A percentile compares a stretch with the other conserved stretches of the same genome.
Conservation (phyloP, 2,888 invertebrate genomes). For the Caenorhabditis doughertyi region DNA sequence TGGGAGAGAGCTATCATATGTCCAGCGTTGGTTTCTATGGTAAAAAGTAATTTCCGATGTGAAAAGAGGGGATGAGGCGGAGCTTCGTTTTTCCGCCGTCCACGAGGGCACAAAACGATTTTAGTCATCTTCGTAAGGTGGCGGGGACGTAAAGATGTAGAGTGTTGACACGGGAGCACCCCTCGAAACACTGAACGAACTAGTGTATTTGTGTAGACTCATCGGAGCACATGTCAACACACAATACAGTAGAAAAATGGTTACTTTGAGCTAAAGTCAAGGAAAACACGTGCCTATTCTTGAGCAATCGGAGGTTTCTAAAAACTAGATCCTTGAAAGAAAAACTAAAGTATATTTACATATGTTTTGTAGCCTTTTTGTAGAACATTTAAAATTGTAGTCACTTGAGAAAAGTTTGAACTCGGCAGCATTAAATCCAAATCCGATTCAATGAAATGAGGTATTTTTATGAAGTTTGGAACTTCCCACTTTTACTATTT, state of each 20-base stretch:
- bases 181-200: slow-evolving; percentile 58
- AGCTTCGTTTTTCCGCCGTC: not conserved
- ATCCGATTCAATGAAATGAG: not conserved
- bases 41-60: slow-evolving; percentile 52
- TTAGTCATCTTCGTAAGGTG: slow-evolving; percentile 39
- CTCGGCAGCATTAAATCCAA: too few relatives aligned
- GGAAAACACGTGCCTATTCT: slow-evolving; percentile 26
- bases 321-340: slow-evolving; percentile 10
- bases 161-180: slow-evolving; percentile 46
- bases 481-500: not conserved
- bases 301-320: not conserved
- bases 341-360: not conserved
- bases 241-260: slow-evolving; percentile 30
- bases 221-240: slow-evolving; percentile 55
- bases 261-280: slow-evolving; percentile 36
- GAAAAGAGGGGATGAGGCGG: slow-evolving; percentile 29
- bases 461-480: not conserved
- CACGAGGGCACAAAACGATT: slow-evolving; percentile 25
- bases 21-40: slow-evolving; percentile 40
- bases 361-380: not conserved
- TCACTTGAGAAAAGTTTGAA: not conserved
- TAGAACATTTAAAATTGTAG: not conserved
- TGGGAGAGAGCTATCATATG: slow-evolving; percentile 29
- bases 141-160: slow-evolving; percentile 25
- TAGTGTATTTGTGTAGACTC: slow-evolving; percentile 44